These are phyloP conservation scores for Oncorhynchus nerka DNA, from an alignment of 2,113 vertebrate species.

Conservation along the genomic window DNA sequence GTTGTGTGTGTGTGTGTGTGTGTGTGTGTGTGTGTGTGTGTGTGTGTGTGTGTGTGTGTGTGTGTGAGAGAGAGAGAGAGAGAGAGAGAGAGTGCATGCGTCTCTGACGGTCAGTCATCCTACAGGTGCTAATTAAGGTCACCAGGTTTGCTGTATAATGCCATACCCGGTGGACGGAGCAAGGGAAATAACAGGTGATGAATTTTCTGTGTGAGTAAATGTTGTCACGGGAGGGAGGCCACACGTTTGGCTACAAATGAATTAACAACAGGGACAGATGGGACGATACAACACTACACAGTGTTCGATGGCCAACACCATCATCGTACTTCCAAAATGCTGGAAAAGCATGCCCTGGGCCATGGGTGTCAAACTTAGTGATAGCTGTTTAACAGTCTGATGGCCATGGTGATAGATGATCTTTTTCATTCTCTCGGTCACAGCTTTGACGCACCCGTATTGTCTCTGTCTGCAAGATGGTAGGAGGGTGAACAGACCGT, in stretches of 20 bases:
- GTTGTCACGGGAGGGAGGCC: slow-evolving; percentile 43
- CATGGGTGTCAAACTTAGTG: neutral
- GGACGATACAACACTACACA: slow-evolving; percentile 8
- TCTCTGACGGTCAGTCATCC: neutral
- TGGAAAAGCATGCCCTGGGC: slow-evolving; percentile 6
- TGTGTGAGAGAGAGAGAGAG: too few species aligned
- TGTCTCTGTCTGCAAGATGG: too few species aligned
- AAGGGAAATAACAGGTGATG: slow-evolving; percentile 24
- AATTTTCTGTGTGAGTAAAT: slow-evolving; percentile 18
- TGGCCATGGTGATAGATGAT: too few species aligned
- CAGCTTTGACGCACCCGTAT: too few species aligned
- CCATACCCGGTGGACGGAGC: neutral
- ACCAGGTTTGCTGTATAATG: neutral
- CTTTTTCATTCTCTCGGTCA: too few species aligned
- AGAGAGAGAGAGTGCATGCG: neutral
- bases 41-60: too few species aligned
- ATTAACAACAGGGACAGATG: slow-evolving; percentile 32
- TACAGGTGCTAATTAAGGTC: neutral
- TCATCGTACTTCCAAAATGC: slow-evolving; percentile 4
- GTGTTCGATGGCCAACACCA: slow-evolving; percentile 15
- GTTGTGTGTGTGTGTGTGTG: neutral
- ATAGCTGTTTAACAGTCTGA: too few species aligned
- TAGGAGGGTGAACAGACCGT: too few species aligned
- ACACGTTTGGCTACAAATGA: slow-evolving; percentile 22
- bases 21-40: neutral